phyloP scores from a whole-genome alignment of 2,797 vertebrate genomes.

The Sebastes variabilis region DNA sequence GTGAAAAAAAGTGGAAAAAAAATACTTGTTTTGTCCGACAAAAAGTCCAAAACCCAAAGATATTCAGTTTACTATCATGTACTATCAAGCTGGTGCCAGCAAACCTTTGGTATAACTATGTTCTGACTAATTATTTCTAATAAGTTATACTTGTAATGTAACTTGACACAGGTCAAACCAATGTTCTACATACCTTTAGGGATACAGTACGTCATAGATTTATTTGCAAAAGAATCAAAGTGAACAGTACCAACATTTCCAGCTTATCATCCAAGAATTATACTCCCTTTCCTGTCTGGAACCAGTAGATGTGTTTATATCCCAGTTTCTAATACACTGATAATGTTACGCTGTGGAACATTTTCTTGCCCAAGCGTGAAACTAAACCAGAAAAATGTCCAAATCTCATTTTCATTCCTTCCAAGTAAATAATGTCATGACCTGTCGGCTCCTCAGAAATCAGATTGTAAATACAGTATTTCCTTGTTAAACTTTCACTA shows the following conservation, averaged over 20 bases:
- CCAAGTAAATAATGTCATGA: not conserved
- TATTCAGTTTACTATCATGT: no score
- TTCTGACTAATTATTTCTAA: not conserved
- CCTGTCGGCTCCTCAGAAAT: not conserved
- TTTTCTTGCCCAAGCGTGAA: not conserved
- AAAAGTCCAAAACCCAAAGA: no score
- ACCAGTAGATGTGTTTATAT: conserved; percentile 2
- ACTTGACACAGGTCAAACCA: no score
- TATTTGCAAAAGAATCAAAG: not conserved
- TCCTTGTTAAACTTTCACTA: not conserved
- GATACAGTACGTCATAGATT: not conserved
- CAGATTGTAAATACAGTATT: not conserved
- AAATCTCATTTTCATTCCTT: no score
- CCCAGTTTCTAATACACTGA: conserved; percentile 10
- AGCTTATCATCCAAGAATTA: conserved; percentile 17
- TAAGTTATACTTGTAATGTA: not conserved
- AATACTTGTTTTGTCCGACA: no score
- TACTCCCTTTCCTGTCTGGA: conserved; percentile 11
- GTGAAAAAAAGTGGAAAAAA: no score
- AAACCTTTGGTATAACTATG: no score
- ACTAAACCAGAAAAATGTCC: not conserved
- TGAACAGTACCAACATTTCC: conserved; percentile 2
- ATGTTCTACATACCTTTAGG: not conserved
- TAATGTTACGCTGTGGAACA: not conserved
- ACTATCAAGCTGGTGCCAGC: no score